phyloP scores from a whole-genome alignment of 1,140 invertebrate species.

The Euschistus heros region DNA sequence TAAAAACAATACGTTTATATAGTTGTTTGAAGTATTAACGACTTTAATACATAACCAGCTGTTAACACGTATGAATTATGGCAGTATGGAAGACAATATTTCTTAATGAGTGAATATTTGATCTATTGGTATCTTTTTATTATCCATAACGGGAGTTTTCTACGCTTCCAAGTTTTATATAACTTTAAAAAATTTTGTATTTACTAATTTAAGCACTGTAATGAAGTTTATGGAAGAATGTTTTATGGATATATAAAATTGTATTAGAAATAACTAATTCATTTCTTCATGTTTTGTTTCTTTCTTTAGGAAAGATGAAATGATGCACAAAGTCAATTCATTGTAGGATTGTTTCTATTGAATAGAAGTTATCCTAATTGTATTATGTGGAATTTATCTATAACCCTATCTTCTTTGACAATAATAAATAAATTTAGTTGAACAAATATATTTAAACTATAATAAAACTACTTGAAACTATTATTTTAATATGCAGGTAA shows the following conservation, averaged over 20 bases:
- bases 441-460: no score
- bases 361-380: conserved; percentile 7
- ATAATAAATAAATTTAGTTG: no score
- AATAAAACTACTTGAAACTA: no score
- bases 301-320: neutral
- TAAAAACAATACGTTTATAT: no score
- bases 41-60: no score
- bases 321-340: conserved; percentile 16
- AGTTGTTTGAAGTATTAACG: no score
- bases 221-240: neutral
- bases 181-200: neutral
- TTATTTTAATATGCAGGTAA: no score
- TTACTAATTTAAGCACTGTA: neutral
- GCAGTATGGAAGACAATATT: neutral
- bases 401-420: neutral
- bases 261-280: neutral
- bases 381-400: neutral
- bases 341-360: conserved; percentile 14
- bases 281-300: neutral
- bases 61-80: neutral
- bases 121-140: neutral
- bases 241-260: neutral
- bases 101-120: neutral
- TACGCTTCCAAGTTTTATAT: neutral
- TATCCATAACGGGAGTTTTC: neutral